Evolutionary conservation across 2,888 invertebrate species (phyloP).

Genomic region (Oxycera nigricornis): DNA sequence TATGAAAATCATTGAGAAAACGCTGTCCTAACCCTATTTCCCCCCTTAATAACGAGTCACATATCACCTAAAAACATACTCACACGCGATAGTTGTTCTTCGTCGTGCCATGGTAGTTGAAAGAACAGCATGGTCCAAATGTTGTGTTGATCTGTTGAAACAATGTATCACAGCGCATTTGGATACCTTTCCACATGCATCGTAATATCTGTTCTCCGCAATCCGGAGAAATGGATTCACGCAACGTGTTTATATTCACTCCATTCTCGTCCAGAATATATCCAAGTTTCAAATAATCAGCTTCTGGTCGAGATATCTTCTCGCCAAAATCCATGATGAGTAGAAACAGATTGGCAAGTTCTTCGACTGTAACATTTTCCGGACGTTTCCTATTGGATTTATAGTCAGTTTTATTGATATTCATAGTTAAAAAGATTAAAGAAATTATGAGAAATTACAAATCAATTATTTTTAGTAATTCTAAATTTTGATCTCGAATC

Average conservation of each 20-base stretch:
- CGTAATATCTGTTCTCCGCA: constrained; percentile 64
- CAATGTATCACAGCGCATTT: constrained; percentile 64
- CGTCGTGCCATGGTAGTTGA: constrained; percentile 67
- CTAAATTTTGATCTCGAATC: too few relatives aligned
- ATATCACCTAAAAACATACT: too few relatives aligned
- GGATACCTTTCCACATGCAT: constrained; percentile 69
- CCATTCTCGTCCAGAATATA: constrained; percentile 50
- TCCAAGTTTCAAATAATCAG: constrained; percentile 49
- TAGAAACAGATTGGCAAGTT: constrained; percentile 49
- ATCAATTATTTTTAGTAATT: too few relatives aligned
- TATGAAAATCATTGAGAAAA: too few relatives aligned
- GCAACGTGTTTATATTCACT: constrained; percentile 49
- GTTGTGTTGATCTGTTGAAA: constrained; percentile 64
- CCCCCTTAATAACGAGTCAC: too few relatives aligned
- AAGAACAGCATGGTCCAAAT: constrained; percentile 69
- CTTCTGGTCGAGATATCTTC: constrained; percentile 31
- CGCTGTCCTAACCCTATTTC: too few relatives aligned
- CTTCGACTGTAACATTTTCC: constrained; percentile 49
- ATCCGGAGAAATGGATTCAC: constrained; percentile 61
- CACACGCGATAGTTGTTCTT: constrained; percentile 54
- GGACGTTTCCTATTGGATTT: constrained; percentile 65
- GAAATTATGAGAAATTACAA: too few relatives aligned
- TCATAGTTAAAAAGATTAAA: background rate
- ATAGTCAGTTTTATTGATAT: constrained; percentile 56
- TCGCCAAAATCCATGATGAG: constrained; percentile 49